Base-by-base conservation (phyloP, 2,888 invertebrate genomes). In the Conus canariensis region DNA sequence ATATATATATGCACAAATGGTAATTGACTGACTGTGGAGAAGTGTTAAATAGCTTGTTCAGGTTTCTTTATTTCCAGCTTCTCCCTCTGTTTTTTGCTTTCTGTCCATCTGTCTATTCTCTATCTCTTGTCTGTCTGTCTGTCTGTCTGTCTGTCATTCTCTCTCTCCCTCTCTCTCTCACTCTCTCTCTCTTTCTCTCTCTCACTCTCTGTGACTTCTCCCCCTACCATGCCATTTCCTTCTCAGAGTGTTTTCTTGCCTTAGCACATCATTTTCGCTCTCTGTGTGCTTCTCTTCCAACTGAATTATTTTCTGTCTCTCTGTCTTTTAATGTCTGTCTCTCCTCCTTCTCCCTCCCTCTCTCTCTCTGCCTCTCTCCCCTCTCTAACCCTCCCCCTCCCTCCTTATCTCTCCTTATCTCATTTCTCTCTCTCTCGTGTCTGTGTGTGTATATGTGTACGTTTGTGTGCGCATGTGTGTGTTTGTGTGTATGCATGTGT, bases 141-240 rank as follows among this genome's bases (percentile, higher is more conserved):
- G 58, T 70, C 58, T 88, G n/a, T 88, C 58, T 74, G n/a, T 88
- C 58, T 88, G 58, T 88, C 88, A 19, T 16, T 87, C 67, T 87
- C 67, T 64, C 70, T 87, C 67, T 87, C 60, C 30, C 45, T 83
- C 45, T 83, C 85, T 45, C 85, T 83, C 45, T 83, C 45, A 7
- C 10, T 45, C 10, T 83, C 85, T 83, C 85, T 83, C 85, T 85
- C 85, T 56, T 9, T 85, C 85, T 85, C 56, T 85, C 85, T 85
- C 56, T 85, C 85, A 9, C 85, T 85, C 59, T 59, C 59, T 59
- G 8, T 85, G 8, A 1, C 19, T 45, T 85, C 58, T 59, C 59
- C n/a, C 22, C 9, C n/a, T 22, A 6, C n/a, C 59, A 7, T 8
- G 5, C 7, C n/a, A 5, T n/a, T 9, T 74, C 74, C n/a, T n/a